These are phyloP conservation scores for Cyclopterus lumpus DNA, from an alignment of 2,797 vertebrate species.

Conservation along the genomic window DNA sequence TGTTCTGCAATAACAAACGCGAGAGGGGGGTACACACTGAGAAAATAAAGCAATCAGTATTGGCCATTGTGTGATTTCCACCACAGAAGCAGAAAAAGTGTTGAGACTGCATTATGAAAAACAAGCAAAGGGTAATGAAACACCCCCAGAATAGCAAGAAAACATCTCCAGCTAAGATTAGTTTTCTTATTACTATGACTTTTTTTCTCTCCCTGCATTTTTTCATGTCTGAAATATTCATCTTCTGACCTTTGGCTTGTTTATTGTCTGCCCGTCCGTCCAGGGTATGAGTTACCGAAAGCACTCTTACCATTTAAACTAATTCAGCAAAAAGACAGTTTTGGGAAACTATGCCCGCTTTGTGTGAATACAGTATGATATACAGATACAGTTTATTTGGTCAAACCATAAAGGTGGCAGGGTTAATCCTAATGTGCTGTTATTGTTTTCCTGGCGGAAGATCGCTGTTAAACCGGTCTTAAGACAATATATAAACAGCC, in stretches of 20 bases:
- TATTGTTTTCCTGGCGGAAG: slow-evolving; percentile 29
- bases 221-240: slow-evolving; percentile 58
- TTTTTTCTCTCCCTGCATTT: slow-evolving; percentile 53
- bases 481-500: slow-evolving; percentile 24
- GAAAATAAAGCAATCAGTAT: slow-evolving; percentile 85
- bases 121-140: slow-evolving; percentile 82
- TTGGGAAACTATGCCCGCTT: slow-evolving; percentile 32
- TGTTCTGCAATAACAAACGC: slow-evolving; percentile 84
- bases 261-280: slow-evolving; percentile 58
- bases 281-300: slow-evolving; percentile 50
- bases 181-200: slow-evolving; percentile 71
- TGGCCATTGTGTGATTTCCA: slow-evolving; percentile 79
- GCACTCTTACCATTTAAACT: slow-evolving; percentile 24
- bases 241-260: slow-evolving; percentile 65
- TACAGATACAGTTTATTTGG: slow-evolving; percentile 37
- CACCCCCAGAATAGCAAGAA: slow-evolving; percentile 72
- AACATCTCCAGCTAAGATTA: slow-evolving; percentile 74
- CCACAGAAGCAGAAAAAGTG: slow-evolving; percentile 82
- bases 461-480: slow-evolving; percentile 3
- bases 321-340: slow-evolving; percentile 41
- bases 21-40: slow-evolving; percentile 75
- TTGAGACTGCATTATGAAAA: slow-evolving; percentile 85
- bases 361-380: slow-evolving; percentile 19
- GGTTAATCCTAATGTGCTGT: slow-evolving; percentile 20
- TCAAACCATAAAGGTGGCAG: not conserved